Base-by-base conservation (phyloP, 2,888 invertebrate species). In the Hirtodrosophila trivittata region DNA sequence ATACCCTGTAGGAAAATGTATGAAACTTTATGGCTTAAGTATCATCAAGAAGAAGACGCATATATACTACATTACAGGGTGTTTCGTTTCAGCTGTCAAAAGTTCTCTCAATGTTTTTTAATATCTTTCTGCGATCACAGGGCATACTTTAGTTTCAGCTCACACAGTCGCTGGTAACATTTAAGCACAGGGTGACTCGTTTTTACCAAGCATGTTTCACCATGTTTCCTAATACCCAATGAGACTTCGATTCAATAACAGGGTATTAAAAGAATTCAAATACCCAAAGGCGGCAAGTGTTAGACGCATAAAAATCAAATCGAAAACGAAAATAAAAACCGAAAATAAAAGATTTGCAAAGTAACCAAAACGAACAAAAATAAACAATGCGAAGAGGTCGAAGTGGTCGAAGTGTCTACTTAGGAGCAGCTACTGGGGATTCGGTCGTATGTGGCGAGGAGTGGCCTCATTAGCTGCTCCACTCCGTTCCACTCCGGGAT, bases 341-440 rank as follows among this genome's bases (percentile, higher is more conserved):
- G n/a, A 46, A 50, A 46, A 66, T 2, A 9, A 9, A n/a, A 21
- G 35, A 62, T 85, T 85, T 58, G 78, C 78, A 87, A 73, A 81
- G 59, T 51, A 68, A 64, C 32, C 18, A 39, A 33, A 35, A 18
- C 42, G 51, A 43, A 57, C 42, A 10, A 60, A 84, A 84, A 81
- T 81, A 86, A 68, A 74, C 64, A 76, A 62, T 28, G 5, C 1
- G 10, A 21, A 10, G 1, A 41, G 35, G 7, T 14, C 9, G 33
- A 39, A 18, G 30, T 52, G 46, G 45, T 45, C 39, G n/a, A 70
- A 73, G 67, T 74, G 70, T 71, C 51, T 46, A 51, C 71, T 70
- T 42, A 56, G 18, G 41, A 41, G 26, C 33, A 18, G 43, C 50
- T 25, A 30, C 37, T 55, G 64, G 18, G 38, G 16, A 16, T 30